Evolutionary conservation across 2,797 vertebrate genomes (phyloP), one percentile per base, ranked within the genome.

Genomic region (Esox masquinongy): DNA sequence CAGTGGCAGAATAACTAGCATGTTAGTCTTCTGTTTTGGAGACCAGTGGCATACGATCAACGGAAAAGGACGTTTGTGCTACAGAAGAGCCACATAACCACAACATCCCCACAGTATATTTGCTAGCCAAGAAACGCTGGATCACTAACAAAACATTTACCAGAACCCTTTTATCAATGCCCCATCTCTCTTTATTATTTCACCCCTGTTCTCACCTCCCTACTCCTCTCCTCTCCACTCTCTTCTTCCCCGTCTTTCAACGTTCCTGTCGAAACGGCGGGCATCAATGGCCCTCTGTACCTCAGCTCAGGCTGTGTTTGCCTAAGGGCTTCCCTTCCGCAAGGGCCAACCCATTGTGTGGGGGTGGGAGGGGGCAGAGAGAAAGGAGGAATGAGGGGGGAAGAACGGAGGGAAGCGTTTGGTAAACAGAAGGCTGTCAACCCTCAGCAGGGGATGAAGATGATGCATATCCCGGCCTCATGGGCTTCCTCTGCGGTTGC

Each of bases 391-490:
- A 89, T 85, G 84, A 85, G 29, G 50, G 78, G 72, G 74, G 7
- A 50, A 49, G 75, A 51, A 63, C 2, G 43, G 69, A 26, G 11
- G 74, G 73, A 78, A 80, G 80, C 79, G 84, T 80, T 88, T 88
- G 79, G 89, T 90, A 89, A 92, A 92, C 89, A 91, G 84, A 73
- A 76, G 85, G 77, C 88, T 87, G 88, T 89, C 89, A 88, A 77
- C 83, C 80, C 88, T 84, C 90, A 88, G 89, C 75, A 29, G 90
- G 47, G 19, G 49, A 73, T 22, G 70, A 83, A 82, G 73, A 50
- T 80, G 82, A 80, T 26, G 3, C 77, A 59, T 59, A 8, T 14
- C 56, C n/a, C 36, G 5, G 4, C 83, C 79, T 63, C 22, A 75
- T 82, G 19, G 15, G 24, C 82, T 53, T 17, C 77, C 68, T 29